Evolutionary conservation across 2,113 vertebrate species (phyloP).

Genomic region (Phalacrocorax brasilianus): DNA sequence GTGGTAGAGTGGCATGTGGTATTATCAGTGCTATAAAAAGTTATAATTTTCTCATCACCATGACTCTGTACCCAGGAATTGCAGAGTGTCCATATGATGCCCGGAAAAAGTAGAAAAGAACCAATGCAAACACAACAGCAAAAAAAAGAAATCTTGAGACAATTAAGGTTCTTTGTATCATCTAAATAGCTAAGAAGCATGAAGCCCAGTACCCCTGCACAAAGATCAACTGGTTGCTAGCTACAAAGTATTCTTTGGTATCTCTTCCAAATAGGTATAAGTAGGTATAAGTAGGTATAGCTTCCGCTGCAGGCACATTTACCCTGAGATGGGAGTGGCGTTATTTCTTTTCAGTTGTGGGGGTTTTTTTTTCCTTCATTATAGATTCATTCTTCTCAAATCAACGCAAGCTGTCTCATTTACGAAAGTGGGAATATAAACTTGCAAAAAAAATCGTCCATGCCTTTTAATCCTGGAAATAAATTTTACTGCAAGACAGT

Average conservation of each 20-base stretch:
- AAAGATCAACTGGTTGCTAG: neutral
- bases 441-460: neutral
- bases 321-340: neutral
- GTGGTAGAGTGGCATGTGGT: neutral
- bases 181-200: neutral
- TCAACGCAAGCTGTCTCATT: neutral
- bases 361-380: neutral
- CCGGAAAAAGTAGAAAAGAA: neutral
- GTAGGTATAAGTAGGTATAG: neutral
- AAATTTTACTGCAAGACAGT: neutral
- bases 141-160: neutral
- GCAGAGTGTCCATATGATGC: neutral
- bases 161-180: neutral
- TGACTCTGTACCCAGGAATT: neutral
- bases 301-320: neutral
- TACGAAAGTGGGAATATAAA: neutral
- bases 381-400: neutral
- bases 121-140: neutral
- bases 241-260: neutral
- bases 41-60: neutral
- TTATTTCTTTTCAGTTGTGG: no score
- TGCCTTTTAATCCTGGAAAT: neutral
- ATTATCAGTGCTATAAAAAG: neutral
- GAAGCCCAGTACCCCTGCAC: neutral
- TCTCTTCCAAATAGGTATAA: neutral